These are phyloP conservation scores for Labeo rohita DNA, from an alignment of 2,113 vertebrate genomes.

Conservation along the genomic window DNA sequence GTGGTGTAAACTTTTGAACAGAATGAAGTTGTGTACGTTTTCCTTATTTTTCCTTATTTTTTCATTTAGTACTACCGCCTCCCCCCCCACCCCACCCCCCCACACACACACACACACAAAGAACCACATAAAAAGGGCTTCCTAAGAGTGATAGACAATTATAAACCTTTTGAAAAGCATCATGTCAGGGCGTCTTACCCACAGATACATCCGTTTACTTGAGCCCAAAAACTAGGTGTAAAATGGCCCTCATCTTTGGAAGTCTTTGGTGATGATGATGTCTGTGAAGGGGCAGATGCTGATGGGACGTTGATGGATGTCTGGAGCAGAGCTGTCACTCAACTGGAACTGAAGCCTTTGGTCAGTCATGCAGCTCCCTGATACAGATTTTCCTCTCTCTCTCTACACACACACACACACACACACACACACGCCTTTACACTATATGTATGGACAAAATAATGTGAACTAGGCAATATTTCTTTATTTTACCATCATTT, in stretches of 20 bases:
- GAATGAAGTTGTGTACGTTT: too few species aligned
- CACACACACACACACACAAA: too few species aligned
- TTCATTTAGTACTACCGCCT: too few species aligned
- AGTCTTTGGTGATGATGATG: conserved; percentile 57
- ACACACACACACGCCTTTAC: conserved; percentile 21
- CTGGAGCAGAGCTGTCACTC: conserved; percentile 57
- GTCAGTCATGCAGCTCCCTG: conserved; percentile 54
- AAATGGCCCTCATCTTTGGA: conserved; percentile 26
- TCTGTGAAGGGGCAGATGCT: conserved; percentile 54
- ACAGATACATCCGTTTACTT: conserved; percentile 24
- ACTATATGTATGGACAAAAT: neutral
- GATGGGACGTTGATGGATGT: conserved; percentile 56
- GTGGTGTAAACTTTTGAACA: too few species aligned
- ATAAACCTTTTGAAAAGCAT: neutral
- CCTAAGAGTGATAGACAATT: neutral
- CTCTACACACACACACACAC: neutral
- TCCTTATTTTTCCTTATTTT: too few species aligned
- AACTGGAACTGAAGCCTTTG: conserved; percentile 47
- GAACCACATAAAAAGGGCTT: neutral
- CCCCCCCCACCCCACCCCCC: too few species aligned
- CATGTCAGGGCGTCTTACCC: neutral
- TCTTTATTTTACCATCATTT: neutral
- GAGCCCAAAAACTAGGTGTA: conserved; percentile 40
- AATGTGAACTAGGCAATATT: neutral
- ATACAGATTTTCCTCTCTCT: conserved; percentile 40